Base-by-base conservation (phyloP, 2,888 invertebrate genomes). In the Tenthredo notha region DNA sequence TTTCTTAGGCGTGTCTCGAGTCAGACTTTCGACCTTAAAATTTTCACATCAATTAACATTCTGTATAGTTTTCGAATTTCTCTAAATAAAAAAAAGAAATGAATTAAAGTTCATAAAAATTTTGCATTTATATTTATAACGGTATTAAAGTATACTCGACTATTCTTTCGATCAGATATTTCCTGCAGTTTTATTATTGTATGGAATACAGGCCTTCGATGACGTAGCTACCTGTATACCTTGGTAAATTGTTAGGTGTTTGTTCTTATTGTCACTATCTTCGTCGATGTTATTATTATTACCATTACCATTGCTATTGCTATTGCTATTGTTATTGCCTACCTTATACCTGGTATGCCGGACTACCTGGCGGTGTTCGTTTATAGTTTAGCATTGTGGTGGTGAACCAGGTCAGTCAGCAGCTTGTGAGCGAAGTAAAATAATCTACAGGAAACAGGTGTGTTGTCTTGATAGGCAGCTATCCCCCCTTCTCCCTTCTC, bases 401-500 rank as follows among this genome's bases (percentile, higher is more conserved):
- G 77, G 67, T 29, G 77, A 77, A 77, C 77, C 77, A 54, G 77
- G 80, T 80, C 61, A 80, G 37, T 37, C 37, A 7, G 6, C 80
- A 80, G 80, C 80, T 80, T 80, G 80, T 50, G 7, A 61, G 80
- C 61, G 80, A 80, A 61, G 58, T 80, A 40, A 33, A 21, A 61
- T 78, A 40, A 58, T 80, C 80, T 61, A 58, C 58, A 58, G 80
- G 80, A 61, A 80, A 40, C 80, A 80, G 80, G 80, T 80, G 80
- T 40, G 80, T 61, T 80, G 37, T 61, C 61, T 61, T 58, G 80
- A 80, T 80, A 80, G 80, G 77, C 67, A 67, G 67, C 25, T 25
- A 29, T 15, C 29, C 6, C 29, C 7, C 29, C 3, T 1, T 65
- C 33, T 65, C 0, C 33, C 33, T 67, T 15, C 7, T 74, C 43